Percentiles rank a stretch among this genome's conserved stretches.
phyloP scores from a whole-genome alignment of 2,888 invertebrate species.

The Drosophila kambysellisi region DNA sequence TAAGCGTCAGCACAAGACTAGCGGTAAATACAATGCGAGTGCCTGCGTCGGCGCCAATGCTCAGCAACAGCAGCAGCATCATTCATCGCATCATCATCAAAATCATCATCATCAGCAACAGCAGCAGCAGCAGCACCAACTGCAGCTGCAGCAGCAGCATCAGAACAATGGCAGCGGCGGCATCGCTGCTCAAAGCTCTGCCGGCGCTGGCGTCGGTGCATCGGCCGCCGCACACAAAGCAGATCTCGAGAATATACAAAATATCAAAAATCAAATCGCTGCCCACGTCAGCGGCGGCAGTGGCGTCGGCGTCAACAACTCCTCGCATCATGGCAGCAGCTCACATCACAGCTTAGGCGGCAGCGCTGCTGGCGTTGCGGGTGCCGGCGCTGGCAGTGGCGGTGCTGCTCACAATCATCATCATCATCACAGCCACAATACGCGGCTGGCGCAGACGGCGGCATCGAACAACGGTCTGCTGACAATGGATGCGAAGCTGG shows the following conservation, averaged over 20 bases:
- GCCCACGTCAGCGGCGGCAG: conserved; percentile 48
- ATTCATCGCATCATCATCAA: conserved; percentile 28
- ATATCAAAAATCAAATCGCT: conserved; percentile 83
- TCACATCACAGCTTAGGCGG: conserved; percentile 30
- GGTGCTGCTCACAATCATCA: conserved; percentile 41
- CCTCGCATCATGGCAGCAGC: conserved; percentile 44
- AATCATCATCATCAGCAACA: conserved; percentile 31
- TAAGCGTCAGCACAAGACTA: conserved; percentile 82
- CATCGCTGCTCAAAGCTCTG: conserved; percentile 20
- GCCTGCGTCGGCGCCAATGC: conserved; percentile 57
- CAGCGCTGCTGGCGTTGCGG: conserved; percentile 24
- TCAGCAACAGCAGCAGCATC: conserved; percentile 41
- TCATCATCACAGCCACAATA: conserved; percentile 62
- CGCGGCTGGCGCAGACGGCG: conserved; percentile 57
- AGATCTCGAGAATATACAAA: conserved; percentile 84
- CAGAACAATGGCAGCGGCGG: conserved; percentile 34
- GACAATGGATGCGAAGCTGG: conserved; percentile 69
- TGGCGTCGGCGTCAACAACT: conserved; percentile 14
- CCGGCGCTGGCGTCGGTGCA: conserved; percentile 41
- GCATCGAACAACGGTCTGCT: conserved; percentile 55
- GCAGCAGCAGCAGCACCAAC: conserved; percentile 21
- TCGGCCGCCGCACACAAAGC: conserved; percentile 74
- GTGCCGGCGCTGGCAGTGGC: conserved; percentile 30
- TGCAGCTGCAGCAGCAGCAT: conserved; percentile 32
- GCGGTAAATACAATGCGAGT: conserved; percentile 73